Evolutionary conservation across 2,797 vertebrate species (phyloP).

Genomic region (Sparus aurata): DNA sequence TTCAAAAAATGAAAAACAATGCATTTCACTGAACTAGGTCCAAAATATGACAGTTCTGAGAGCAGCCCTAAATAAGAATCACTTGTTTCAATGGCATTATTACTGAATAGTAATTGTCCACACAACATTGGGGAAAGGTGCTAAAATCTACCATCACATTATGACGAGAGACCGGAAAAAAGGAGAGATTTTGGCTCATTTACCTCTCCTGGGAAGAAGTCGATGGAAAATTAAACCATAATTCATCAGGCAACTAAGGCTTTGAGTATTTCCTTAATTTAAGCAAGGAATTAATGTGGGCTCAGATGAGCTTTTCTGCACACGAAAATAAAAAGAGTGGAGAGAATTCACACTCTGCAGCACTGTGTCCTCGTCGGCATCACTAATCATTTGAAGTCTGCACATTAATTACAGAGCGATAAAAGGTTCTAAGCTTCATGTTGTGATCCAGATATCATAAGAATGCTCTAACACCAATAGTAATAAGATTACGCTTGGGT

Average conservation of each 20-base stretch:
- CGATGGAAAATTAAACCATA: constrained; percentile 40
- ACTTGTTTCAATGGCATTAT: constrained; percentile 50
- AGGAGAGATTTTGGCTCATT: constrained; percentile 36
- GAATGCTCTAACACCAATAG: constrained; percentile 49
- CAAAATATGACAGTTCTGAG: constrained; percentile 58
- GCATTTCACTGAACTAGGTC: constrained; percentile 36
- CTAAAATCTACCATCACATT: constrained; percentile 47
- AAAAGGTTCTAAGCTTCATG: constrained; percentile 48
- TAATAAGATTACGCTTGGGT: constrained; percentile 60
- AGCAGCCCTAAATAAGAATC: constrained; percentile 45
- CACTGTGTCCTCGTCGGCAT: constrained; percentile 10
- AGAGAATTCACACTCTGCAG: constrained; percentile 24
- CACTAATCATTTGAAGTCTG: constrained; percentile 49
- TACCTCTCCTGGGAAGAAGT: constrained; percentile 37
- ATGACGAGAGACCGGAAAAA: constrained; percentile 20
- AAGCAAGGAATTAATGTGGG: constrained; percentile 46
- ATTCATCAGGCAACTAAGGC: constrained; percentile 51
- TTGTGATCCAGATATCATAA: constrained; percentile 58
- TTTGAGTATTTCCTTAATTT: constrained; percentile 49
- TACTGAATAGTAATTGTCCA: constrained; percentile 35
- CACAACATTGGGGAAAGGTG: constrained; percentile 36
- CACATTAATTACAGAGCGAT: constrained; percentile 54
- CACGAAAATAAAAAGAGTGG: constrained; percentile 34
- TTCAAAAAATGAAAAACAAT: constrained; percentile 13
- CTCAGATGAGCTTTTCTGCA: constrained; percentile 45